These are phyloP conservation scores for Globia sparganii DNA, from an alignment of 2,888 invertebrate genomes.

Conservation along the genomic window DNA sequence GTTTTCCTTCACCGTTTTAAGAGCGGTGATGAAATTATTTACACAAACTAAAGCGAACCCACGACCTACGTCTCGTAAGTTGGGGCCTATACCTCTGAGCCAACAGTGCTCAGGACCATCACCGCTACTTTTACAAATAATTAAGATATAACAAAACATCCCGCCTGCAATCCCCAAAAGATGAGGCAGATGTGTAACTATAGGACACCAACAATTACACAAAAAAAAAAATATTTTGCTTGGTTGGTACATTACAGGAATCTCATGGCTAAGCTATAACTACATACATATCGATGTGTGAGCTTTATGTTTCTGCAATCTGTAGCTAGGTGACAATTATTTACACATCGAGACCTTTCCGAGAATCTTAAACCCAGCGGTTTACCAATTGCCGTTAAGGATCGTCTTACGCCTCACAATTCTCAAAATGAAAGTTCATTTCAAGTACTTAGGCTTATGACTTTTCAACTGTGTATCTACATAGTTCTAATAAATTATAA, in stretches of 20 bases:
- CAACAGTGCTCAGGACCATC: too few species aligned
- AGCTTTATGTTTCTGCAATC: background rate
- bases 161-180: too few species aligned
- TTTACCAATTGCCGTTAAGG: background rate
- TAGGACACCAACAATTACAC: too few species aligned
- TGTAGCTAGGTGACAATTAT: background rate
- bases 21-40: too few species aligned
- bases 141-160: too few species aligned
- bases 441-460: background rate
- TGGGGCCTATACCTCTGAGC: too few species aligned
- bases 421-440: background rate
- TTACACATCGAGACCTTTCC: constrained; percentile 1
- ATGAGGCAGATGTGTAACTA: too few species aligned
- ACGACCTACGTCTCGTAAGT: too few species aligned
- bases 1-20: too few species aligned
- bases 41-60: too few species aligned
- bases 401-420: background rate
- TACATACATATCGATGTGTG: too few species aligned
- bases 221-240: background rate
- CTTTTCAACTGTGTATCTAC: background rate
- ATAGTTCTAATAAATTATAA: background rate
- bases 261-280: background rate
- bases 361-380: background rate
- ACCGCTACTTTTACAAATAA: background rate
- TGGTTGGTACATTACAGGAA: background rate